Percentiles rank a stretch among this genome's conserved stretches.
Evolutionary conservation across 2,113 vertebrate genomes (phyloP).

Genomic region (Campylorhamphus procurvoides): DNA sequence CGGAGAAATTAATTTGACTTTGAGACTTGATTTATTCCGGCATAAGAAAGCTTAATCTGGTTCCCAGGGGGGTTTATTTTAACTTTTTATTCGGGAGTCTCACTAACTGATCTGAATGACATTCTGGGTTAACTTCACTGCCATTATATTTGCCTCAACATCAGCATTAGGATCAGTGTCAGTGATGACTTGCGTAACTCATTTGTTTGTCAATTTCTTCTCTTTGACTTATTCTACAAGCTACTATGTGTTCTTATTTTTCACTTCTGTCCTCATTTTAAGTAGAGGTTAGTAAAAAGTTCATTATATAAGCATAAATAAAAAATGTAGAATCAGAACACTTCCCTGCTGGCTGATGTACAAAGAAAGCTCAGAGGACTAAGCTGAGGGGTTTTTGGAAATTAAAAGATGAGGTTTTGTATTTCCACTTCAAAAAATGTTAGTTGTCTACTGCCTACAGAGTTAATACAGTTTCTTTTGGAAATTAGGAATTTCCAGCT

Average conservation of each 20-base stretch:
- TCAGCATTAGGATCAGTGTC: neutral
- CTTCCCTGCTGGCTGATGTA: neutral
- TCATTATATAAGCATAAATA: neutral
- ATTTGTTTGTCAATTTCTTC: neutral
- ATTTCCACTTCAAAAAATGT: neutral
- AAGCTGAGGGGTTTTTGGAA: neutral
- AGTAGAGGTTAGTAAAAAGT: neutral
- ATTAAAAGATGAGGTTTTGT: neutral
- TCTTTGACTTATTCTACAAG: neutral
- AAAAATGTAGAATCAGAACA: rapidly evolving
- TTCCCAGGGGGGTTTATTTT: neutral
- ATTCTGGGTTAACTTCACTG: neutral
- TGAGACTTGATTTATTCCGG: neutral
- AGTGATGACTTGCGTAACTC: neutral
- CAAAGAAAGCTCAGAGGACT: neutral
- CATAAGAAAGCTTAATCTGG: neutral
- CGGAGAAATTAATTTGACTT: neutral
- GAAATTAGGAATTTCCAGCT: neutral
- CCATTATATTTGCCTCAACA: neutral
- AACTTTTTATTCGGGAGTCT: neutral
- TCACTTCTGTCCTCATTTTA: neutral
- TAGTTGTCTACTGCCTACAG: neutral
- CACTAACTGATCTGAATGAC: neutral
- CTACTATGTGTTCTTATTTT: neutral
- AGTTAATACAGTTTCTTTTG: neutral